Evolutionary conservation across 2,888 invertebrate species (phyloP).

Genomic region (Eueremaeus valkanovi): DNA sequence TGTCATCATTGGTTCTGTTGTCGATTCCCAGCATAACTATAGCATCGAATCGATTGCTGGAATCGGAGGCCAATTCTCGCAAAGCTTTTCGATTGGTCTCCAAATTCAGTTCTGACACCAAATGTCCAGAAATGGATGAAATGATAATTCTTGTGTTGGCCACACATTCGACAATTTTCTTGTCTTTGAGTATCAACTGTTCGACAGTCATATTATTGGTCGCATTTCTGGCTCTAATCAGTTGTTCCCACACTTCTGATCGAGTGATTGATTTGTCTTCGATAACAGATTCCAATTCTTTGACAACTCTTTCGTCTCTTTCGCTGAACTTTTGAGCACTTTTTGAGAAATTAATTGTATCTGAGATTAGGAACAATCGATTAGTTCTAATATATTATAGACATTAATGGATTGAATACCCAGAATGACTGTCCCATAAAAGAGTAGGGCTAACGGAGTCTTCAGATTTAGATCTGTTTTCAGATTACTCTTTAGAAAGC

Average conservation of each 20-base stretch:
- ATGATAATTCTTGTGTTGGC: constrained; percentile 57
- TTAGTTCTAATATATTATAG: neutral
- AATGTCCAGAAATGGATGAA: constrained; percentile 62
- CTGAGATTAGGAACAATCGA: neutral
- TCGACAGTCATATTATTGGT: constrained; percentile 57
- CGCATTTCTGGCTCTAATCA: constrained; percentile 41
- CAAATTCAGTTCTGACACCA: constrained; percentile 49
- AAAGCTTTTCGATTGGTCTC: constrained; percentile 11
- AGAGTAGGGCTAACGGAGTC: constrained; percentile 37
- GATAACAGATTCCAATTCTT: constrained; percentile 25
- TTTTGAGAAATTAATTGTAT: constrained; percentile 52
- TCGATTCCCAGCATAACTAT: constrained; percentile 38
- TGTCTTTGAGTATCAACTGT: constrained; percentile 70
- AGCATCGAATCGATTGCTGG: constrained; percentile 31
- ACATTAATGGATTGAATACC: constrained; percentile 29
- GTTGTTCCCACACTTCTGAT: constrained; percentile 38
- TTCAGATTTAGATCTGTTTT: too few species aligned
- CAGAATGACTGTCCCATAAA: constrained; percentile 42
- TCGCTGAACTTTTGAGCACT: constrained; percentile 65
- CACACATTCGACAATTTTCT: constrained; percentile 65
- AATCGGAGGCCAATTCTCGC: constrained; percentile 4
- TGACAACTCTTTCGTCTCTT: constrained; percentile 61
- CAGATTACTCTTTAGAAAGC: constrained; percentile 53
- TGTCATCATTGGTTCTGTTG: constrained; percentile 29
- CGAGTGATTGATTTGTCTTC: constrained; percentile 20